Evolutionary conservation across 2,797 vertebrate genomes (phyloP).

Genomic region (Tokudaia tokunoshimensis): DNA sequence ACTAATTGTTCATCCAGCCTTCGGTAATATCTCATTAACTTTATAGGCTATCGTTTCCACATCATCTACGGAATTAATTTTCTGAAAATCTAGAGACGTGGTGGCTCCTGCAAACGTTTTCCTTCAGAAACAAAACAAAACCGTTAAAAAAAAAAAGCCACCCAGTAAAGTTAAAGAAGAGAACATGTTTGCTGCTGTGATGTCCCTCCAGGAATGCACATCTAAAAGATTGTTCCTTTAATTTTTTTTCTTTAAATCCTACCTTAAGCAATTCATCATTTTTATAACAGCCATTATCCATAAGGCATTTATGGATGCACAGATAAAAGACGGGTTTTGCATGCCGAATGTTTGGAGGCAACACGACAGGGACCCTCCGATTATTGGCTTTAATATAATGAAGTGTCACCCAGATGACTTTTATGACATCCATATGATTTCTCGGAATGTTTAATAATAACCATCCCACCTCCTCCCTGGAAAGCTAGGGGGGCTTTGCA

Average conservation of each 20-base stretch:
- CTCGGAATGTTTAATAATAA: constrained; percentile 3
- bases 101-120: constrained; percentile 33
- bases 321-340: neutral
- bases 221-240: constrained; percentile 14
- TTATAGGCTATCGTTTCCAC: constrained; percentile 85
- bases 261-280: constrained; percentile 57
- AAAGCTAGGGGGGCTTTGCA: neutral
- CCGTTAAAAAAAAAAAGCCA: neutral
- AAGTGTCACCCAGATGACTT: constrained; percentile 16
- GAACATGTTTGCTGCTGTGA: neutral
- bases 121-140: constrained; percentile 57
- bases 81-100: constrained; percentile 63
- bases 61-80: constrained; percentile 85
- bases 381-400: constrained; percentile 50
- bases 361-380: neutral
- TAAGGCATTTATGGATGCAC: neutral
- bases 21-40: constrained; percentile 89
- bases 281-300: constrained; percentile 61
- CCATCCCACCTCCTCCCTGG: neutral
- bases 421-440: neutral
- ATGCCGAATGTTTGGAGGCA: neutral
- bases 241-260: constrained; percentile 13
- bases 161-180: constrained; percentile 31
- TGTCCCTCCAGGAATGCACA: neutral
- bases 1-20: constrained; percentile 89